These are phyloP conservation scores for Alca torda DNA, from an alignment of 2,797 vertebrate genomes.

Conservation along the genomic window DNA sequence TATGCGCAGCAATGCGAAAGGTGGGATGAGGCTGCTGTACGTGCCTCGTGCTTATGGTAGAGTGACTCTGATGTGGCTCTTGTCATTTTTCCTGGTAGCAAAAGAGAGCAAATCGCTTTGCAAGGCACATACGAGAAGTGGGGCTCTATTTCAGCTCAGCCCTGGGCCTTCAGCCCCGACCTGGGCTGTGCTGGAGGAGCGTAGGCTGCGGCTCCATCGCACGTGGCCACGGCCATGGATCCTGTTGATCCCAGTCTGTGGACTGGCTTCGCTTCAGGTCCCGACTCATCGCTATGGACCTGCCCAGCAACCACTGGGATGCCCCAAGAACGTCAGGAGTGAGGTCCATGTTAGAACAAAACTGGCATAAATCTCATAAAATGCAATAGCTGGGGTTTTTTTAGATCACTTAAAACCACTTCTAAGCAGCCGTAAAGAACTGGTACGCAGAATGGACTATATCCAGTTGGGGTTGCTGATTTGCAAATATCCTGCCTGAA, in stretches of 20 bases:
- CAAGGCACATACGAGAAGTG: background rate
- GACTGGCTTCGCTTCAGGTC: background rate
- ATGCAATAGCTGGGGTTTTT: background rate
- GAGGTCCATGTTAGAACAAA: background rate
- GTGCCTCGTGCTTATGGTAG: accelerated
- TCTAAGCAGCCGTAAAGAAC: background rate
- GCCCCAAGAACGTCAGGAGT: no score
- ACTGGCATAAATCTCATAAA: background rate
- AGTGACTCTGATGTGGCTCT: background rate
- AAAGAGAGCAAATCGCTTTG: background rate
- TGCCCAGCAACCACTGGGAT: background rate
- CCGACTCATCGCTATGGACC: background rate
- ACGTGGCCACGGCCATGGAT: accelerated
- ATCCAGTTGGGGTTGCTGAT: background rate
- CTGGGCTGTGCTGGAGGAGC: background rate
- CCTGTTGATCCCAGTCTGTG: no score
- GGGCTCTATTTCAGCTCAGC: background rate
- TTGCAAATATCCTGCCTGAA: background rate
- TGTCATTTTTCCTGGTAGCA: background rate
- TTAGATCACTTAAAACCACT: background rate
- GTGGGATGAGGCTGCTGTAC: background rate
- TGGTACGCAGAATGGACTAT: background rate
- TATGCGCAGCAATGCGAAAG: background rate
- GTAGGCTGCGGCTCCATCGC: accelerated
- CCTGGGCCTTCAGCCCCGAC: accelerated